Base-by-base conservation (phyloP, 2,797 vertebrate genomes). In the Acropternis orthonyx region DNA sequence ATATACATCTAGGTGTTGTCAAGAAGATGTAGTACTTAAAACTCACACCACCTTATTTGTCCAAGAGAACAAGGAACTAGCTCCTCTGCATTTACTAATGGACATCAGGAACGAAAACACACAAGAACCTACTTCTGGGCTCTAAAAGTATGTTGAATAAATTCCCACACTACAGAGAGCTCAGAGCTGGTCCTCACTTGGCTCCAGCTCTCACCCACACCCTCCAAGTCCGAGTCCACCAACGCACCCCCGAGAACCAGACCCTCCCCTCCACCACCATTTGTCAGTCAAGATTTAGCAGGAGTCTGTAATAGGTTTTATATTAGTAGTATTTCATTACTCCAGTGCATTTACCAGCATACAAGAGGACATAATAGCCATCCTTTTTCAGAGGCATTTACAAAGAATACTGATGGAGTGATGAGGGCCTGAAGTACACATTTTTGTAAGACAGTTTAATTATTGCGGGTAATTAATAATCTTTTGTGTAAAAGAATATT, bases 381-480 rank as follows among this genome's bases (percentile, higher is more conserved):
- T 3, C 18, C 63, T 85, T 93, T 89, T 74, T 49, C 79, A 86
- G 67, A 84, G 52, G 73, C 54, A 66, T 91, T 88, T 92, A 85
- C 27, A 0, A 49, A 83, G 69, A 74, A 80, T 66, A 59, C 37
- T 81, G 79, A 89, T 69, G 66, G 69, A 85, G 55, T 9, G 36
- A 78, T 56, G 51, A 81, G 56, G 71, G 69, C 15, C 32, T 69
- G 82, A 75, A 59, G 49, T 2, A 84, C 63, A 79, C 79, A 75
- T 76, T 93, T 86, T 88, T 87, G 54, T 71, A 85, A 61, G 67
- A 69, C 63, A 82, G 85, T 65, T 93, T 83, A 89, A 71, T 92
- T 96, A 87, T 36, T 89, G 43, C 61, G 46, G 36, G 71, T 43
- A 95, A 92, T 92, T 95, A 95, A 93, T 93, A 94, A 94, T 92